Percentiles rank a stretch among this genome's conserved stretches.
Evolutionary conservation across 2,113 vertebrate genomes (phyloP).

Genomic region (Anser brachyrhynchus): DNA sequence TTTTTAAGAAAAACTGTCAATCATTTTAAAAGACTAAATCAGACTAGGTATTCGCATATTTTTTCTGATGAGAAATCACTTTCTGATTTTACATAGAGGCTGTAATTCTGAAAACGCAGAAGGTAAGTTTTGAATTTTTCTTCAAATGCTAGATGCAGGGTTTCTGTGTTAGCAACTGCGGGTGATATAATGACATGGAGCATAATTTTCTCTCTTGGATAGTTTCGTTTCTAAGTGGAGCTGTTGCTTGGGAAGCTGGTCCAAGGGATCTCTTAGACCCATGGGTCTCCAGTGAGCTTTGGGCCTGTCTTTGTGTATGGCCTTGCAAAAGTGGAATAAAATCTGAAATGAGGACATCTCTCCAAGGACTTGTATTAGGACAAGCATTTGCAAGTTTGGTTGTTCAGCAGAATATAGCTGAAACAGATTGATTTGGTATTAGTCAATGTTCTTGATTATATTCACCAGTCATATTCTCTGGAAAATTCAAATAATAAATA

Average conservation of each 20-base stretch:
- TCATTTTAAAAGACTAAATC: not conserved
- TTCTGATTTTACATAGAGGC: not conserved
- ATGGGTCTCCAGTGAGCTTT: not conserved
- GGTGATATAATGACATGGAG: not conserved
- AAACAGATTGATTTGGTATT: not conserved
- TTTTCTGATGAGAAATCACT: not conserved
- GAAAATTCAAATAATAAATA: not conserved
- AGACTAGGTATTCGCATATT: not conserved
- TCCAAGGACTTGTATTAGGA: not conserved
- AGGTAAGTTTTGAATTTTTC: not conserved
- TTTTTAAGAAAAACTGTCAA: constrained; percentile 1
- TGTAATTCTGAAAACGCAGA: not conserved
- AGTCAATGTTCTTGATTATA: not conserved
- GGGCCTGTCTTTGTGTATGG: not conserved
- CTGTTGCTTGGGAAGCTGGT: not conserved
- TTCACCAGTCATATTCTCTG: not conserved
- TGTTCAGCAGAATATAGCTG: not conserved
- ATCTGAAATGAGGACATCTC: not conserved
- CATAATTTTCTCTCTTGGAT: not conserved
- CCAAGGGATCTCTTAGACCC: not conserved
- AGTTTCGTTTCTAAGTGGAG: not conserved
- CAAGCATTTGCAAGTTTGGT: not conserved
- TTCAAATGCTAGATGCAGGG: not conserved
- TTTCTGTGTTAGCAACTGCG: not conserved
- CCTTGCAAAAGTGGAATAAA: not conserved